Base-by-base conservation (phyloP, 1,140 invertebrate species). In the Scylla paramamosain region DNA sequence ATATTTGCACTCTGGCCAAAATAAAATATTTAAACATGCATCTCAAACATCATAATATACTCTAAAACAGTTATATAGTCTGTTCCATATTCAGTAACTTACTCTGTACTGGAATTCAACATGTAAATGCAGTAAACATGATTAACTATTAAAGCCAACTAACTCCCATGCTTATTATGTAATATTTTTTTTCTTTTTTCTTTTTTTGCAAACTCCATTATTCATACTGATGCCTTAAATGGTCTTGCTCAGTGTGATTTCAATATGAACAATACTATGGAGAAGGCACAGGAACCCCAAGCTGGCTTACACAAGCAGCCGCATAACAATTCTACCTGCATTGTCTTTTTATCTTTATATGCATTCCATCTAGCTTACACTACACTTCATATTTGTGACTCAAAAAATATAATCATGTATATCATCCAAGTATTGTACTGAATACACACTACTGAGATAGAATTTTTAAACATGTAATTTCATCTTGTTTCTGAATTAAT, bases 241-340 rank as follows among this genome's bases (percentile, higher is more conserved):
- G 94, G 94, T 94, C 94, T 94, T 91, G 94, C 77, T 91, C 94
- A 94, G 46, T 52, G 12, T 52, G 83, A 82, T 91, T 94, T 84
- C 39, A 84, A 84, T 91, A 94, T 82, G 89, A 91, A 59, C n/a
- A 84, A 32, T 52, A 31, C 46, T 67, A 84, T 39, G 93, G 88
- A 88, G 93, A 93, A 93, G 84, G 93, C 67, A 91, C 67, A 94
- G 48, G 86, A 89, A 31, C 86, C 86, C 46, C 52, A 89, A 39
- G 83, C 59, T 31, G 39, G 39, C 82, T 32, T 29, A 46, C 67
- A 92, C n/a, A 59, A 16, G 14, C 7, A 91, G 20, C 32, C 31
- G 59, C 25, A 91, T 2, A 91, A 91, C 48, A 31, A 16, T 28
- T 29, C n/a, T 29, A 67, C 59, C 46, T 31, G 20, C 45, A 52